Base-by-base conservation (phyloP, 2,797 vertebrate genomes). In the Ficedula albicollis region DNA sequence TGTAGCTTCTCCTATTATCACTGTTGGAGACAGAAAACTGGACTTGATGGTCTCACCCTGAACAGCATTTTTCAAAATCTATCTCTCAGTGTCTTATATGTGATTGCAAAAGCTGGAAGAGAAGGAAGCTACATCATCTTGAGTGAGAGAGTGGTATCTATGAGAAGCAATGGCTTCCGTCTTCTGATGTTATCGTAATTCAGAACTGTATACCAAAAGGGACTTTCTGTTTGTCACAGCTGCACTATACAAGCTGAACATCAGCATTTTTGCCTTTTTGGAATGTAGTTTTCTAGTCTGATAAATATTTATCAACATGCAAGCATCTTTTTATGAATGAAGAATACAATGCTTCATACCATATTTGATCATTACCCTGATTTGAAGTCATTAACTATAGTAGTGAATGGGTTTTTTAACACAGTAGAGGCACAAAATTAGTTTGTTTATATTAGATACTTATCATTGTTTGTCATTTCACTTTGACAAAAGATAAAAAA, bases 1-100 rank as follows among this genome's bases (percentile, higher is more conserved):
- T 56, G 43, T 27, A 64, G 22, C 68, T 91, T 88, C 69, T 86
- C 16, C 14, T 84, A 44, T 94, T 95, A 90, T 94, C 93, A 44
- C 89, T 84, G 69, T 18, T 91, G 87, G 89, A 97, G 62, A 44
- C 43, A 76, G 69, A 94, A 94, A 81, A 64, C 93, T 72, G 58
- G 76, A 63, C 76, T 75, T 81, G 58, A 73, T 80, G 46, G 20
- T 75, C 38, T 93, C 49, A 91, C n/a, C 25, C 30, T 60, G 11
- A 55, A 76, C 21, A 72, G 15, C 8, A 27, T n/a, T 89, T 80
- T 84, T 83, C 80, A 6, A 4, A 4, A 48, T 81, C 10, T 39
- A 55, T 48, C 36, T 77, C 3, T 72, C 38, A 27, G 34, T 63
- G 29, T 80, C 64, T 89, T 67, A 60, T n/a, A 10, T 83, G 69